These are phyloP conservation scores for Pocillopora verrucosa DNA, from an alignment of 64 coral and sea anemone genomes.

Conservation along the genomic window DNA sequence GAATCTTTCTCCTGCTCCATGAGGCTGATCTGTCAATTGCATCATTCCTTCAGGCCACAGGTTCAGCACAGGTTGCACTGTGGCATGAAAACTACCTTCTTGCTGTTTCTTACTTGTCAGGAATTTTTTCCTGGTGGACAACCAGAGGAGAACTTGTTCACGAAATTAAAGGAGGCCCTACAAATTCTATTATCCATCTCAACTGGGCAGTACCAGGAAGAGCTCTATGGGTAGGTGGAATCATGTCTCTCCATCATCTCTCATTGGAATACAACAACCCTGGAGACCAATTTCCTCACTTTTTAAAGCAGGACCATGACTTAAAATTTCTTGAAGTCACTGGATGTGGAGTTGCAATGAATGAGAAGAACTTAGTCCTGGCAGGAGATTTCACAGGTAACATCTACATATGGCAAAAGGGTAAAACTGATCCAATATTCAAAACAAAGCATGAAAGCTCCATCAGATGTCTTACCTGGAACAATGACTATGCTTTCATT, in stretches of 20 bases:
- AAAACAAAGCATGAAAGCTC: constrained; percentile 48
- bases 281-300: constrained; percentile 28
- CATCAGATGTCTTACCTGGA: constrained; percentile 78
- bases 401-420: constrained; percentile 76
- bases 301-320: constrained; percentile 30
- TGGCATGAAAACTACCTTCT: constrained; percentile 70
- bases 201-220: constrained; percentile 75
- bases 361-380: constrained; percentile 21
- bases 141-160: constrained; percentile 59
- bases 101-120: constrained; percentile 78
- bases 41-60: constrained; percentile 81
- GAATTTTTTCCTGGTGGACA: constrained; percentile 88
- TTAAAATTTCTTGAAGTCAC: constrained; percentile 85
- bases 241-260: constrained; percentile 77
- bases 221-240: constrained; percentile 80
- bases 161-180: constrained; percentile 70
- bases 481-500: constrained; percentile 61
- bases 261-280: constrained; percentile 35
- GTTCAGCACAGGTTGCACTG: constrained; percentile 81
- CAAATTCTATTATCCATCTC: constrained; percentile 73
- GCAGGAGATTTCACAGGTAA: constrained; percentile 91
- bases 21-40: constrained; percentile 66
- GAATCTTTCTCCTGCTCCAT: constrained; percentile 66
- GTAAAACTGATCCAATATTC: constrained; percentile 30
- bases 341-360: constrained; percentile 80